phyloP scores from a whole-genome alignment of 2,113 vertebrate species.

The Danio rerio region DNA sequence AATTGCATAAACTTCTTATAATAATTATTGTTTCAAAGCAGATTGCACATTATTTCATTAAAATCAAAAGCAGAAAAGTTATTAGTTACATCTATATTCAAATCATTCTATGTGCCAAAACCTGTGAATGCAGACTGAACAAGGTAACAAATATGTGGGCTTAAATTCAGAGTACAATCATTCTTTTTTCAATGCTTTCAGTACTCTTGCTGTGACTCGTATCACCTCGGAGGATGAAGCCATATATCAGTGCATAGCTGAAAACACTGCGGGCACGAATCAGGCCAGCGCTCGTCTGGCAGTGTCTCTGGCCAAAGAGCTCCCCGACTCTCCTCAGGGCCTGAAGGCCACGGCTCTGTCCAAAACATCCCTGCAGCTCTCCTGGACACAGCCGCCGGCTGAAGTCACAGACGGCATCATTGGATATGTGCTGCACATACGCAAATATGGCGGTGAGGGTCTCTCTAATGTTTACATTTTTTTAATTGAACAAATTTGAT shows the following conservation, averaged over 20 bases:
- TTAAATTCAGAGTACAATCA: neutral
- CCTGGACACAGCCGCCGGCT: constrained; percentile 65
- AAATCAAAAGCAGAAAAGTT: no score
- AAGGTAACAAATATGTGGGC: no score
- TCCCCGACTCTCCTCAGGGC: constrained; percentile 65
- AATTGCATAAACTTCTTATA: no score
- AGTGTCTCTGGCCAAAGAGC: constrained; percentile 67
- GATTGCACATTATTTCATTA: no score
- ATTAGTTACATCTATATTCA: neutral
- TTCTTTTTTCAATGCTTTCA: constrained; percentile 41
- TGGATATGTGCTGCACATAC: constrained; percentile 76
- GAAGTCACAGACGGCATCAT: constrained; percentile 69
- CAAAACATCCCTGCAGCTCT: constrained; percentile 65
- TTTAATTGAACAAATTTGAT: no score
- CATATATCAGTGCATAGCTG: constrained; percentile 79
- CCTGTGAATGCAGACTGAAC: neutral
- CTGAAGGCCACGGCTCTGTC: constrained; percentile 68
- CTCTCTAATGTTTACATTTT: no score
- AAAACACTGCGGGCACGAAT: constrained; percentile 77
- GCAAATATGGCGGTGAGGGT: constrained; percentile 69
- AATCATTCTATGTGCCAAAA: neutral
- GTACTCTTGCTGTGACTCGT: constrained; percentile 75
- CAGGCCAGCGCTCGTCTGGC: constrained; percentile 80
- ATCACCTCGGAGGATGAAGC: constrained; percentile 72
- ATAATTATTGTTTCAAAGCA: no score